Evolutionary conservation across 1,140 invertebrate species (phyloP), one percentile per base, ranked within the genome.

Genomic region (Bactericera cockerelli): DNA sequence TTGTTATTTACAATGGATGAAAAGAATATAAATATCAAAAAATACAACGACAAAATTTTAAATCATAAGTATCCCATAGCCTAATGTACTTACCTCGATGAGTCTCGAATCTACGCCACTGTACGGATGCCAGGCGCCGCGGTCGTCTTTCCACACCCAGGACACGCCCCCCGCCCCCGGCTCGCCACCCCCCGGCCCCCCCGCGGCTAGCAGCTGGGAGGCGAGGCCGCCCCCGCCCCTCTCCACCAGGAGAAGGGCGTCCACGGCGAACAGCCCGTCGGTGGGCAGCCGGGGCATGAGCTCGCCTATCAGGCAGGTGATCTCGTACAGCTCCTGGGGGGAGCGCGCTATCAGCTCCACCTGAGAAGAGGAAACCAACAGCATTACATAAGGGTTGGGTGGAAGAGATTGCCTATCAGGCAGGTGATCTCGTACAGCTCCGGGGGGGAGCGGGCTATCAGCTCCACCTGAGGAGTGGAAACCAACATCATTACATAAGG

Each of bases 351-450:
- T 81, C 55, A 97, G 74, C 70, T 95, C 89, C 49, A 93, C 81
- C 75, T 88, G 61, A 10, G 57, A 59, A 61, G 56, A 58, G 53
- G 16, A 6, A n/a, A 54, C 14, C 53, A n/a, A n/a, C n/a, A n/a
- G n/a, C n/a, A n/a, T n/a, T n/a, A n/a, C n/a, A n/a, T n/a, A n/a
- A n/a, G n/a, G n/a, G n/a, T n/a, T n/a, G n/a, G n/a, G n/a, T n/a
- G n/a, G n/a, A n/a, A n/a, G n/a, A 98, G 73, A 74, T 98, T 93
- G 2, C 90, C 92, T 66, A 97, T 96, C 6, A 97, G 76, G 65
- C 89, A 90, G 0, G 93, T 95, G 59, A 98, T 93, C 75, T 97
- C 94, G 70, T 94, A 94, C 63, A 95, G 76, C 73, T 98, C 93
- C 71, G 95, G 90, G 1, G 93, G 93, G 62, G 87, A 90, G 55